Evolutionary conservation across 2,888 invertebrate genomes (phyloP), one percentile per base, ranked within the genome.

Genomic region (Eristalis pertinax): DNA sequence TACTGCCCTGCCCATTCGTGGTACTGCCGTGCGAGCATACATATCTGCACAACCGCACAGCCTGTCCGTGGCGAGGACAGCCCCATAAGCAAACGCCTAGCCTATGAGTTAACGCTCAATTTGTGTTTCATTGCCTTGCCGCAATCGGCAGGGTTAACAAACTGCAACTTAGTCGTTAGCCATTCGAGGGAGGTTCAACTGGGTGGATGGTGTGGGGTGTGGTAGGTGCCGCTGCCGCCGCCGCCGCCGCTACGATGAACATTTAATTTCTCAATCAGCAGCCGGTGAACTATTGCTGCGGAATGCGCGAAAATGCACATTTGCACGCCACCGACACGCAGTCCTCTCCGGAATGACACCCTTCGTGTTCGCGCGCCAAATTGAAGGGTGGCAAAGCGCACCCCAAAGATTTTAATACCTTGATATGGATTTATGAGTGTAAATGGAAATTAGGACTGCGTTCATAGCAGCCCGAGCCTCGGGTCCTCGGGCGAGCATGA

Each of bases 241-340:
- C 26, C 1, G 32, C 32, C 32, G 32, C 32, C 26, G 43, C 32
- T 67, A 67, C 38, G 73, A 58, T 68, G 84, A 74, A 74, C 84
- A 72, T 87, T 87, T 87, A 87, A 87, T 87, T 87, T 87, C 84
- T 84, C 87, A 87, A 87, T 87, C 87, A 84, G 79, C 50, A 72
- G 38, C 41, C 56, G 56, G 70, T 56, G 24, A 83, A 63, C 78
- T 86, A 82, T 75, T 79, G 79, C 82, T 70, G 62, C 72, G 56
- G 64, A 87, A 84, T 84, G 75, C 84, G 69, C 84, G 79, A 80
- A 87, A 87, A 76, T 87, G 76, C 76, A 82, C 82, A 82, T 76
- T 82, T 82, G 72, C 82, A 84, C 60, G 75, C 76, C 76, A 80
- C 68, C 68, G 32, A 62, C 26, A 38, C 19, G 58, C 67, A 41